phyloP scores from a whole-genome alignment of 2,797 vertebrate species.

The Telmatherina bonti region DNA sequence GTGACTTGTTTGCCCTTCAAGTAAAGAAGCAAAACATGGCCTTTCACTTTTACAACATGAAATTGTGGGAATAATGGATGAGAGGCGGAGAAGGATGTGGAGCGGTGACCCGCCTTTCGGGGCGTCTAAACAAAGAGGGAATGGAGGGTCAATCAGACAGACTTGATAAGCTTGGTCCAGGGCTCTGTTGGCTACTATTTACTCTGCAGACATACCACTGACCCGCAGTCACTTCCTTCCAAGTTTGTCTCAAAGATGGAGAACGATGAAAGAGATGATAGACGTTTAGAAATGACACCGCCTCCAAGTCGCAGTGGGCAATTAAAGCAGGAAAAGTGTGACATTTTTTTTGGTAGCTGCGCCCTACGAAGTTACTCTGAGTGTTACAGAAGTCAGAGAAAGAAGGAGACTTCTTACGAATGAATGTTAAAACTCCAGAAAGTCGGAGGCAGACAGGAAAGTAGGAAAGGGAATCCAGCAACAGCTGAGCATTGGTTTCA shows the following conservation, averaged over 20 bases:
- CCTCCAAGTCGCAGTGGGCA: neutral
- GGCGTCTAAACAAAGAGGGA: slow-evolving; percentile 81
- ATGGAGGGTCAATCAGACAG: slow-evolving; percentile 77
- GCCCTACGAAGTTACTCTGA: neutral
- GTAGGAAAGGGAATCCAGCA: slow-evolving; percentile 44
- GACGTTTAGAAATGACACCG: slow-evolving; percentile 19
- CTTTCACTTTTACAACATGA: slow-evolving; percentile 81
- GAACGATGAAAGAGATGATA: slow-evolving; percentile 46
- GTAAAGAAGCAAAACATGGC: slow-evolving; percentile 79
- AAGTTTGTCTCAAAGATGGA: slow-evolving; percentile 50
- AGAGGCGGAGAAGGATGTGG: slow-evolving; percentile 72
- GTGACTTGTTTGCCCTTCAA: slow-evolving; percentile 75
- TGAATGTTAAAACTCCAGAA: neutral
- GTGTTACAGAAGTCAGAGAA: neutral
- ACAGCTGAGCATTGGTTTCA: slow-evolving; percentile 70
- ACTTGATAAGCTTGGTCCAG: slow-evolving; percentile 78
- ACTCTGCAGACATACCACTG: slow-evolving; percentile 80
- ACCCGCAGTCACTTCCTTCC: slow-evolving; percentile 80
- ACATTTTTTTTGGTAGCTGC: neutral
- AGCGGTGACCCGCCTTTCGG: slow-evolving; percentile 73
- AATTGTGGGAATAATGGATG: slow-evolving; percentile 78
- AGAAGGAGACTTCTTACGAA: neutral
- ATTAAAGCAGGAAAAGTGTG: slow-evolving; percentile 4
- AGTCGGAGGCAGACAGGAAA: slow-evolving; percentile 23
- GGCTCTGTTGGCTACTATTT: slow-evolving; percentile 77